Evolutionary conservation across 2,797 vertebrate genomes (phyloP).

Genomic region (Enteromius anoplus): DNA sequence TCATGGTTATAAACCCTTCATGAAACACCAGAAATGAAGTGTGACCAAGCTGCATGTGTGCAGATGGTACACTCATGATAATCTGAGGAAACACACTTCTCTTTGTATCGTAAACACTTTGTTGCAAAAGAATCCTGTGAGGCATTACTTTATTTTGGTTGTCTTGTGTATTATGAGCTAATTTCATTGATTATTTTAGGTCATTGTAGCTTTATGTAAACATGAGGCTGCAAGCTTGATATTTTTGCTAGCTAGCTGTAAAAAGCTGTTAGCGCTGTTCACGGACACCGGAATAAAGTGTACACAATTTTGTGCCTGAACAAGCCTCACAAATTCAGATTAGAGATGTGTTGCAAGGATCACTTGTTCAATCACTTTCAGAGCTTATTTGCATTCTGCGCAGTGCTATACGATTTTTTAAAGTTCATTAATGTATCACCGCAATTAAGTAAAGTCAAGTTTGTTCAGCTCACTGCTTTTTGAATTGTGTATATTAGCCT

Average conservation of each 20-base stretch:
- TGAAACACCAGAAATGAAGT: conserved; percentile 40
- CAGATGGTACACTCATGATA: conserved; percentile 32
- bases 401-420: background rate
- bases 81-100: conserved; percentile 29
- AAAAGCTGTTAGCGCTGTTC: background rate
- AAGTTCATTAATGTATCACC: background rate
- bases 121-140: conserved; percentile 13
- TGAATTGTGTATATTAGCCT: background rate
- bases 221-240: background rate
- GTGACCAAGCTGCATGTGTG: conserved; percentile 47
- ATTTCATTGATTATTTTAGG: conserved; percentile 19
- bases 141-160: conserved; percentile 39
- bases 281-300: conserved; percentile 29
- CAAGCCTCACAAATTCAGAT: conserved; percentile 27
- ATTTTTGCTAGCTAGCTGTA: background rate
- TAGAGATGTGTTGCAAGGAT: conserved; percentile 16
- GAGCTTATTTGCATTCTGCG: background rate
- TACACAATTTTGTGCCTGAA: background rate
- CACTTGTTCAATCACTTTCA: conserved; percentile 28
- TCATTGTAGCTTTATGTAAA: conserved; percentile 2
- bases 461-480: background rate
- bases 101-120: background rate
- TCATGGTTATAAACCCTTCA: conserved; percentile 30
- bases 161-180: conserved; percentile 20
- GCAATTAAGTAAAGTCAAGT: background rate